Base-by-base conservation (phyloP, 2,113 vertebrate genomes). In the Promerops cafer region DNA sequence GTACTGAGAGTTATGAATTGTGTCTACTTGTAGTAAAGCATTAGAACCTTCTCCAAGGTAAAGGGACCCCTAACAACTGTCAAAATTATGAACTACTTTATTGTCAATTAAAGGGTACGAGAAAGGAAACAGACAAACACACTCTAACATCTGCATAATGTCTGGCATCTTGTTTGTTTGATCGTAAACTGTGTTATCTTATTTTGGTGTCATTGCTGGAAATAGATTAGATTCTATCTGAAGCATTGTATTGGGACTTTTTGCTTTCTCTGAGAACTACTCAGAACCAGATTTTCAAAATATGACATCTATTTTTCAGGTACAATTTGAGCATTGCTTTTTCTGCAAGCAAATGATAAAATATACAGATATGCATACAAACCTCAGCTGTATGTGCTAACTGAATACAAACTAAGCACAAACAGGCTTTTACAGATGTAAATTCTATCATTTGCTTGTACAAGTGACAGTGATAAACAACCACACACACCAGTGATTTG, bases 371-470 rank as follows among this genome's bases (percentile, higher is more conserved):
- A 92, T 79, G 89, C 89, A 87, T 83, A 93, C 72, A 91, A 94
- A 91, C 72, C 57, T 90, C 83, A 69, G 88, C 90, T 77, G 42
- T 47, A 57, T 95, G 64, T 87, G 80, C 84, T 92, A 85, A 89
- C 88, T 84, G 90, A 96, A 96, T 94, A 93, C 89, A 91, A 96
- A 94, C 84, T 87, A 91, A 95, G 72, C 66, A 69, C 68, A 90
- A 96, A 93, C 59, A 30, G 92, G 81, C 92, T 94, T 97, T 95
- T 96, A 90, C 85, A 79, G 56, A 95, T 95, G 86, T 95, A 95
- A 95, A 96, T 96, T 96, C 83, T 90, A 94, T 91, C 87, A 91
- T 93, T 94, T 96, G 53, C 92, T 96, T 93, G 84, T 96, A 96
- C 66, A 89, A 95, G 90, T 93, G 90, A 93, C 86, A 96, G 88